Base-by-base conservation (phyloP, 2,797 vertebrate species). In the Chloroceryle inda region DNA sequence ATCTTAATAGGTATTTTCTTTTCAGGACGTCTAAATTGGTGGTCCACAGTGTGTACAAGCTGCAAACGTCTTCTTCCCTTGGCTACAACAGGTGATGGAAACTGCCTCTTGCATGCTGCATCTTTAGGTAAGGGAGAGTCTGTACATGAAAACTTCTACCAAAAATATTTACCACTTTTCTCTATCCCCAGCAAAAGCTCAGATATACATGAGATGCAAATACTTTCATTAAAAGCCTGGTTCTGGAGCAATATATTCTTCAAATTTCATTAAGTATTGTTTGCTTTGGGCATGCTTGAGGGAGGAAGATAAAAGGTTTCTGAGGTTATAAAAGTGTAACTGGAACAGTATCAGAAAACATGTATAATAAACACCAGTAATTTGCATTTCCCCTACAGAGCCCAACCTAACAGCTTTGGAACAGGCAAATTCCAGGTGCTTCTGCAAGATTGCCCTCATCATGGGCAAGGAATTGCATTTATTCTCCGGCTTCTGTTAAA, bases 21-120 rank as follows among this genome's bases (percentile, higher is more conserved):
- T 97, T 67, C 97, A 99, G 99, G 99, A 95, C 99, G 99, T 90
- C 98, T 99, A 88, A 99, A 99, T 86, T 99, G 99, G 99, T 99
- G 99, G 99, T 99, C 99, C 94, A 99, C 99, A 1, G 99, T 99
- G 97, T 99, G 99, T 97, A 99, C 98, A 3, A 99, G 99, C 96
- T 99, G 99, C 96, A 99, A 99, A 96, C 99, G 99, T 89, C 99
- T 99, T 75, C 99, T 99, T 91, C 99, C 99, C 55, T 96, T 99
- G 97, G 99, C 99, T 61, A 99, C 99, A 23, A 99, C 99, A 1
- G 99, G 99, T 26, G 99, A 99, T 31, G 99, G 99, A 27, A 99
- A 99, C 98, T 99, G 99, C 97, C 99, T 99, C 35, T 97, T 99
- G 90, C 99, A 99, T 8, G 99, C 99, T 24, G 99, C 99, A 59